Evolutionary conservation across 2,888 invertebrate species (phyloP).

Genomic region (Lochmaea capreae): DNA sequence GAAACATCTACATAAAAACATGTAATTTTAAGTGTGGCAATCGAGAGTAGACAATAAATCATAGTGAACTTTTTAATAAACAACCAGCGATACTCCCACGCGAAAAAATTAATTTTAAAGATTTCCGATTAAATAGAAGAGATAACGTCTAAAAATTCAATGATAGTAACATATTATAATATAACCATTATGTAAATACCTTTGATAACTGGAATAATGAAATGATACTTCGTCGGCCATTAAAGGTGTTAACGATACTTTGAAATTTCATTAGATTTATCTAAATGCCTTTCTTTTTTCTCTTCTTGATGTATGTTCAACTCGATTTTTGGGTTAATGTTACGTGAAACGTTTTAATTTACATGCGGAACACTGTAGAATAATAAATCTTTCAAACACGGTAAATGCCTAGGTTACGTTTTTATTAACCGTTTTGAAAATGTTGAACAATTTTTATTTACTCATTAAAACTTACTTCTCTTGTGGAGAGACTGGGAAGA

Average conservation of each 20-base stretch:
- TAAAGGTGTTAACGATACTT: constrained; percentile 20
- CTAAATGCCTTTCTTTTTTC: constrained; percentile 11
- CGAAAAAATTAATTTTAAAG: constrained; percentile 30
- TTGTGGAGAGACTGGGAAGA: too few relatives aligned
- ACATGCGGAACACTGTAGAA: constrained; percentile 1
- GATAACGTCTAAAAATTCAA: constrained; percentile 28
- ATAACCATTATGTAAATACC: constrained; percentile 23
- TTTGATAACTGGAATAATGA: constrained; percentile 19
- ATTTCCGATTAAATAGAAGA: constrained; percentile 26
- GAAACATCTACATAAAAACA: background rate
- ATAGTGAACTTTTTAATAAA: constrained; percentile 29
- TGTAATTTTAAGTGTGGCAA: constrained; percentile 15
- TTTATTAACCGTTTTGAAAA: background rate
- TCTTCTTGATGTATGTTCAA: constrained; percentile 7
- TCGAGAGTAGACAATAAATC: constrained; percentile 25
- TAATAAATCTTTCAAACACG: background rate
- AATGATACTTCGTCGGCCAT: constrained; percentile 14
- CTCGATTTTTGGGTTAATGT: background rate
- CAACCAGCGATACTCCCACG: constrained; percentile 21
- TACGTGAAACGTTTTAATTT: constrained; percentile 14
- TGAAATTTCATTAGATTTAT: constrained; percentile 17
- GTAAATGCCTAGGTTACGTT: background rate
- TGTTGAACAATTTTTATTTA: too few relatives aligned
- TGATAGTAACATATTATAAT: constrained; percentile 28
- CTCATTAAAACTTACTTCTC: too few relatives aligned